phyloP scores from a whole-genome alignment of 1,140 invertebrate genomes.

The Cotesia chilonis region DNA sequence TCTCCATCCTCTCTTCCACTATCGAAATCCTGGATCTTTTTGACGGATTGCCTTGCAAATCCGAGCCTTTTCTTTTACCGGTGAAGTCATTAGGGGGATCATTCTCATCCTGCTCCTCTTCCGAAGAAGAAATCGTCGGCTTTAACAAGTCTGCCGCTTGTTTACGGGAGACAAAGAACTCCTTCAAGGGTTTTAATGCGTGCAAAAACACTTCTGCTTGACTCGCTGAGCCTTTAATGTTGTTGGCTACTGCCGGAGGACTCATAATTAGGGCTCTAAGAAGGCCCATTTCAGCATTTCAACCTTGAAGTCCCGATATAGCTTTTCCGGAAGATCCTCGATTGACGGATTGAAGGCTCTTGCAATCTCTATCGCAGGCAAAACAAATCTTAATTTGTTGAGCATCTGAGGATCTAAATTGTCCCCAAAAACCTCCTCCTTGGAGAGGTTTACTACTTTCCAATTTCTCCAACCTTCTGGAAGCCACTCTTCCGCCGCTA shows the following conservation, averaged over 20 bases:
- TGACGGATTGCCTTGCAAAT: too few relatives aligned
- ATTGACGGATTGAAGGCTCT: neutral
- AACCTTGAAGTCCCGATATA: neutral
- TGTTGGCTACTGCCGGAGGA: neutral
- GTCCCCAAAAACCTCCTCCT: neutral
- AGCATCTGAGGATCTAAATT: neutral
- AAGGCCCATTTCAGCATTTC: neutral
- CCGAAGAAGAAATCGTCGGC: neutral
- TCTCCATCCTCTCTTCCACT: neutral
- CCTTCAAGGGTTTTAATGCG: slow-evolving; percentile 25
- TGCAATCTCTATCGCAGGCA: neutral
- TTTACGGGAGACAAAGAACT: slow-evolving; percentile 20
- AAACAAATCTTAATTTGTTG: neutral
- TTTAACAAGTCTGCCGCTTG: slow-evolving; percentile 2
- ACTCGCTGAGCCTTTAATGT: neutral
- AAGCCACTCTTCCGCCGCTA: too few relatives aligned
- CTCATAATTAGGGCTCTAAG: neutral
- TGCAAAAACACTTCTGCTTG: slow-evolving; percentile 25
- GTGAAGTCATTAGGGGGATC: neutral
- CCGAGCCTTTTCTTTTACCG: too few relatives aligned
- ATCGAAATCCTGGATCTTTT: neutral
- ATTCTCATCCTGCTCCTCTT: neutral
- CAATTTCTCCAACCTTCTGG: neutral
- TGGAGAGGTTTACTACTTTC: neutral
- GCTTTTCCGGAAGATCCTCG: neutral